Conservation (phyloP, 1,140 invertebrate species). For the Neodiprion fabricii region DNA sequence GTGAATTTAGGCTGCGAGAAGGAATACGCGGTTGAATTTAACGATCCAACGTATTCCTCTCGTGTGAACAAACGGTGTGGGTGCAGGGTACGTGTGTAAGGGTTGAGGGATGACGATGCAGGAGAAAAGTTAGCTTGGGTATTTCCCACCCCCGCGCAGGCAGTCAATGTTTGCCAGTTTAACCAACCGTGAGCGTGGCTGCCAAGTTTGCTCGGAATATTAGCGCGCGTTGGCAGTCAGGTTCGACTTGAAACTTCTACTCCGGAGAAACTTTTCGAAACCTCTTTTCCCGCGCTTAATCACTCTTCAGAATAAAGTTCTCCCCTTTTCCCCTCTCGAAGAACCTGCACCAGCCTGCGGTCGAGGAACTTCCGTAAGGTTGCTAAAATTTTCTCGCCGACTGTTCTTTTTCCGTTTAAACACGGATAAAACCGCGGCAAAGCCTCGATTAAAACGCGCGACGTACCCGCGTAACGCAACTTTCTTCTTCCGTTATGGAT, state of each 20-base stretch:
- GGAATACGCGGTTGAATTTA: not conserved
- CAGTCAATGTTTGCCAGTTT: conserved; percentile 56
- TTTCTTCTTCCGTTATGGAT: too few species aligned
- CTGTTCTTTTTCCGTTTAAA: too few species aligned
- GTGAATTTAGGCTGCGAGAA: not conserved
- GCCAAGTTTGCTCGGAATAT: conserved; percentile 46
- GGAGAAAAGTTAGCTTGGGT: conserved; percentile 1
- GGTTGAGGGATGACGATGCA: conserved; percentile 1
- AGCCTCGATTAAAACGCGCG: too few species aligned
- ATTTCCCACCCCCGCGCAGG: conserved; percentile 22
- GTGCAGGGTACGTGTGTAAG: not conserved
- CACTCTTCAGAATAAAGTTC: conserved; percentile 32
- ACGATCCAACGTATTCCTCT: not conserved
- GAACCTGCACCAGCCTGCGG: too few species aligned
- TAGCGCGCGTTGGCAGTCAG: conserved; percentile 34
- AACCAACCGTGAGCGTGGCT: conserved; percentile 47
- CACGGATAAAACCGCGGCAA: too few species aligned
- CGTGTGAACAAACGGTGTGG: not conserved
- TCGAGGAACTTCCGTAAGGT: too few species aligned
- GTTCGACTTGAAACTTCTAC: conserved; percentile 30
- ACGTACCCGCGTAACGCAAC: too few species aligned
- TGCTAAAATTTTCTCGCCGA: too few species aligned
- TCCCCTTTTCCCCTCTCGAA: not conserved
- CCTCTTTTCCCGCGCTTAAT: conserved; percentile 39
- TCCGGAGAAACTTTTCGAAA: conserved; percentile 16